Evolutionary conservation across 1,140 invertebrate species (phyloP).

Genomic region (Conopomorpha cramerella): DNA sequence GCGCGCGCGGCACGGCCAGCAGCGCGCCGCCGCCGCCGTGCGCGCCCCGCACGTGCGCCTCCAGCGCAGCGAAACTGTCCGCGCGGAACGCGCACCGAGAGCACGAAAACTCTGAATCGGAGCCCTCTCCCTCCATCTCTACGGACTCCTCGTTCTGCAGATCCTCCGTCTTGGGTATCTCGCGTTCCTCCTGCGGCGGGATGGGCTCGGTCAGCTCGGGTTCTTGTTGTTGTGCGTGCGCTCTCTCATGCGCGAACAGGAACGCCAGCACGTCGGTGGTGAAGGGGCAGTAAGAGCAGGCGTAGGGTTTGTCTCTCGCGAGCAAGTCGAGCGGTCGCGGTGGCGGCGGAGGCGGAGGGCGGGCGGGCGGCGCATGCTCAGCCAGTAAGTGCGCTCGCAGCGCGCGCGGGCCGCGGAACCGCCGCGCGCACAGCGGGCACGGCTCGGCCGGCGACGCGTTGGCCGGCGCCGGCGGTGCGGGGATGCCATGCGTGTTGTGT

Average conservation of each 20-base stretch:
- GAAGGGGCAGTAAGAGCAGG: slow-evolving; percentile 87
- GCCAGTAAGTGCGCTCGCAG: slow-evolving; percentile 85
- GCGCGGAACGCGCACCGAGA: slow-evolving; percentile 71
- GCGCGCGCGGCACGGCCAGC: slow-evolving; percentile 68
- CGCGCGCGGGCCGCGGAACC: slow-evolving; percentile 90
- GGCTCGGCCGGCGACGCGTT: slow-evolving; percentile 60
- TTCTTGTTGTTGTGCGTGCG: slow-evolving; percentile 64
- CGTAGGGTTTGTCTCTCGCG: slow-evolving; percentile 72
- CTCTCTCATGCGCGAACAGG: slow-evolving; percentile 88
- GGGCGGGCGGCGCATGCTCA: slow-evolving; percentile 69
- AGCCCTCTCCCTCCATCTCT: slow-evolving; percentile 14
- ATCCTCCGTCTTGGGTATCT: slow-evolving; percentile 4
- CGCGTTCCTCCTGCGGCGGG: slow-evolving; percentile 15
- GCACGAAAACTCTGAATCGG: slow-evolving; percentile 60
- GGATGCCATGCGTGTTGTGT: slow-evolving; percentile 95
- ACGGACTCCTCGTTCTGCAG: neutral
- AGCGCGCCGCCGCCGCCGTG: slow-evolving; percentile 67
- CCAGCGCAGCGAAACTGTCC: slow-evolving; percentile 65
- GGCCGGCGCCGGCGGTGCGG: slow-evolving; percentile 60
- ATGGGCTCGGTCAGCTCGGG: slow-evolving; percentile 14
- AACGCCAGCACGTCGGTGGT: slow-evolving; percentile 87
- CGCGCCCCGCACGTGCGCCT: slow-evolving; percentile 68
- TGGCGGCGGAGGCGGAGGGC: slow-evolving; percentile 64
- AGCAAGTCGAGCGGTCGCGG: slow-evolving; percentile 51
- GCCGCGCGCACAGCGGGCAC: slow-evolving; percentile 84